A percentile compares a stretch with the other conserved stretches of the same genome.
Conservation (phyloP, 1,140 invertebrate species). For the Parapsyche elsis region DNA sequence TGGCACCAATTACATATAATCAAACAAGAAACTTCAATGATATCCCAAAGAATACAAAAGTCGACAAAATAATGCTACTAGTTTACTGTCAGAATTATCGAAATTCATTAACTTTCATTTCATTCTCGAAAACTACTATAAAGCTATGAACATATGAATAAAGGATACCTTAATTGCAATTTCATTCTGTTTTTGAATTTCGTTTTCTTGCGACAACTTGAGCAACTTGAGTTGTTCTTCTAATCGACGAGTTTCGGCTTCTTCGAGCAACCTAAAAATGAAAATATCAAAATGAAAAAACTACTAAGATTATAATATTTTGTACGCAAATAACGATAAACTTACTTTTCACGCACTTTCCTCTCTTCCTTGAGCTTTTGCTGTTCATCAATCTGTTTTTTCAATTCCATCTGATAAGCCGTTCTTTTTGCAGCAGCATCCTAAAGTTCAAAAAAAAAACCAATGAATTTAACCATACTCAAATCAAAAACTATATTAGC, state of each 20-base stretch:
- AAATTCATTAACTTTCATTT: no score
- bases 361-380: constrained; percentile 64
- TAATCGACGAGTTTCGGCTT: constrained; percentile 67
- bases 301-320: no score
- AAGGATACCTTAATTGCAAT: constrained; percentile 46
- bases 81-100: no score
- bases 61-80: no score
- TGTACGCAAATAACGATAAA: no score
- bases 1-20: no score
- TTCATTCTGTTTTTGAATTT: constrained; percentile 59
- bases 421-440: constrained; percentile 61
- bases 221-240: constrained; percentile 68
- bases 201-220: constrained; percentile 64
- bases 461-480: not conserved
- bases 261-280: constrained; percentile 62
- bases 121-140: no score
- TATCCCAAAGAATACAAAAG: no score
- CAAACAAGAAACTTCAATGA: no score
- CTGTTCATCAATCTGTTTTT: constrained; percentile 65
- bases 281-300: not conserved
- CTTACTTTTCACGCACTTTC: constrained; percentile 64
- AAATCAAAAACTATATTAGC: not conserved
- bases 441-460: constrained; percentile 57
- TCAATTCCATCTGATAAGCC: constrained; percentile 64
- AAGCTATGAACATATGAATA: not conserved